Percentiles rank a stretch among this genome's conserved stretches.
Conservation (phyloP, 92 coral and sea anemone species). For the Palythoa grandis region DNA sequence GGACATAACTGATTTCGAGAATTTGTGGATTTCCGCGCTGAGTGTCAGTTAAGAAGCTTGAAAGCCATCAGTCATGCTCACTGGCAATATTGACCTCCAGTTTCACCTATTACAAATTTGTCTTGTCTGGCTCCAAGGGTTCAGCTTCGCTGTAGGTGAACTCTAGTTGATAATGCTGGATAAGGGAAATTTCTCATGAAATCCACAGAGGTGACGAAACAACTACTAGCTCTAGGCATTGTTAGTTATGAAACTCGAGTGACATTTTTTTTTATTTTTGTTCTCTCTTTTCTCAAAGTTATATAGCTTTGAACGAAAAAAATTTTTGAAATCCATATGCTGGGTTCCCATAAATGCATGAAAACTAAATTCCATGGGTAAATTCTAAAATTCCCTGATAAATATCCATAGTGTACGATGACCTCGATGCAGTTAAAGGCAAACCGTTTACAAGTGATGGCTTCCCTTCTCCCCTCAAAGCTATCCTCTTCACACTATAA, state of each 20-base stretch:
- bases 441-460: neutral
- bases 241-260: neutral
- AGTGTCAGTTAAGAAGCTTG: neutral
- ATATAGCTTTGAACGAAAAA: too few relatives aligned
- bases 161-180: conserved; percentile 5
- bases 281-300: too few relatives aligned
- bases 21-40: too few relatives aligned
- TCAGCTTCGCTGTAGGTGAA: neutral
- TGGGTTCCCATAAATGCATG: too few relatives aligned
- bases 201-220: neutral
- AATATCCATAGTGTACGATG: neutral
- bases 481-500: too few relatives aligned
- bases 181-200: neutral
- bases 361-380: neutral
- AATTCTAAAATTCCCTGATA: too few relatives aligned
- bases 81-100: neutral
- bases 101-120: conserved; percentile 12
- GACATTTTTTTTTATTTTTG: too few relatives aligned
- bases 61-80: neutral
- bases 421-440: too few relatives aligned
- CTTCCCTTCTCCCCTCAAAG: too few relatives aligned
- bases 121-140: neutral
- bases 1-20: too few relatives aligned
- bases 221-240: neutral
- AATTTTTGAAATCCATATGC: too few relatives aligned